A percentile compares a stretch with the other conserved stretches of the same genome.
phyloP scores from a whole-genome alignment of 1,140 invertebrate genomes.

The Drosophila tristis region DNA sequence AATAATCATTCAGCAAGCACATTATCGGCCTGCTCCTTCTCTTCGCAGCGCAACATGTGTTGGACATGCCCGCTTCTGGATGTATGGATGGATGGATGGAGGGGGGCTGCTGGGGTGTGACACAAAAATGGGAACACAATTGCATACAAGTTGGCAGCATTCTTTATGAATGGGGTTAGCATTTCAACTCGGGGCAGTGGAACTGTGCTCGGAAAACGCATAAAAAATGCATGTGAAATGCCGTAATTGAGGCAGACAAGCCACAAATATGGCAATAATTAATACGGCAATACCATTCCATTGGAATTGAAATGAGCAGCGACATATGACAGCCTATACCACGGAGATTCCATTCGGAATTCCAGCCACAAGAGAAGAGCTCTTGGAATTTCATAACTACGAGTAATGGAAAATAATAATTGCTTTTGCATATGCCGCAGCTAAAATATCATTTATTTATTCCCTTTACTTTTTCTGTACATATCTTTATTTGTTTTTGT shows the following conservation, averaged over 20 bases:
- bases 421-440: constrained; percentile 36
- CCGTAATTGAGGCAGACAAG: constrained; percentile 34
- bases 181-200: constrained; percentile 13
- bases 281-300: too few species aligned
- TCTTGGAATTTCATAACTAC: constrained; percentile 44
- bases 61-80: too few species aligned
- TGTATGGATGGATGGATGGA: too few species aligned
- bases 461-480: constrained; percentile 14
- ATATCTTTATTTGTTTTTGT: too few species aligned
- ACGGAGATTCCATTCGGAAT: constrained; percentile 27
- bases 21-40: constrained; percentile 12
- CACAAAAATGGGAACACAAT: constrained; percentile 38
- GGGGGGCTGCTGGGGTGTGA: background rate
- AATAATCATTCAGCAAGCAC: constrained; percentile 44
- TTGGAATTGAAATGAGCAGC: too few species aligned
- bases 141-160: constrained; percentile 38
- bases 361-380: constrained; percentile 3
- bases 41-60: too few species aligned
- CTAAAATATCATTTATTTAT: constrained; percentile 49
- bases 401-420: constrained; percentile 37
- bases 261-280: too few species aligned
- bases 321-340: background rate
- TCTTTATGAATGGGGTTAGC: constrained; percentile 38
- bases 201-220: constrained; percentile 23
- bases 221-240: constrained; percentile 26